Evolutionary conservation across 2,888 invertebrate species (phyloP).

Genomic region (Ophioninae sp.): DNA sequence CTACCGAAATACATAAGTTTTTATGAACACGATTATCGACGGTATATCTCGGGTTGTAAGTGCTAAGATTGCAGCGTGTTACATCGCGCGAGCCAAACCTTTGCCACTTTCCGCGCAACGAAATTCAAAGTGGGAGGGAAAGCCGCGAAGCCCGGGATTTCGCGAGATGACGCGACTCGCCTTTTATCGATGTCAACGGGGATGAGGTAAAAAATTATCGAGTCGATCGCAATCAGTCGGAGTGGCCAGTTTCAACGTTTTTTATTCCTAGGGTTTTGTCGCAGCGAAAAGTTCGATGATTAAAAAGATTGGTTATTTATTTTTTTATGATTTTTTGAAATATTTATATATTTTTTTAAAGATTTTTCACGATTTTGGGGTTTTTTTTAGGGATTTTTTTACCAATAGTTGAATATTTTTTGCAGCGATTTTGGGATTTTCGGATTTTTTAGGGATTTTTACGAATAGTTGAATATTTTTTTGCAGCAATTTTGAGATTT

Average conservation of each 20-base stretch:
- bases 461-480: too few relatives aligned
- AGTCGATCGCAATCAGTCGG: not conserved
- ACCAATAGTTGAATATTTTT: too few relatives aligned
- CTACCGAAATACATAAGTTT: not conserved
- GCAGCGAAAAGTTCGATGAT: too few relatives aligned
- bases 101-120: not conserved
- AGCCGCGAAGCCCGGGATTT: not conserved
- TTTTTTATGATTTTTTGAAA: too few relatives aligned
- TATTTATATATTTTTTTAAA: too few relatives aligned
- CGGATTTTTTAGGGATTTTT: not conserved
- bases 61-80: constrained; percentile 24
- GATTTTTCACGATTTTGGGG: not conserved
- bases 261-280: too few relatives aligned
- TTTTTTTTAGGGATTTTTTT: too few relatives aligned
- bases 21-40: not conserved
- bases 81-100: constrained; percentile 25
- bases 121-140: not conserved
- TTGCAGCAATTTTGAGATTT: too few relatives aligned
- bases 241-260: too few relatives aligned
- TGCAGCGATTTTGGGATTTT: too few relatives aligned
- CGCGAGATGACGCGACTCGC: too few relatives aligned
- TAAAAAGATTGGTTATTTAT: too few relatives aligned
- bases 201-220: not conserved
- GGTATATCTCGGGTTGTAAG: constrained; percentile 14
- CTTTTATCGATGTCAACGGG: not conserved